Evolutionary conservation across 2,113 vertebrate species (phyloP).

Genomic region (Pampusana beccarii): DNA sequence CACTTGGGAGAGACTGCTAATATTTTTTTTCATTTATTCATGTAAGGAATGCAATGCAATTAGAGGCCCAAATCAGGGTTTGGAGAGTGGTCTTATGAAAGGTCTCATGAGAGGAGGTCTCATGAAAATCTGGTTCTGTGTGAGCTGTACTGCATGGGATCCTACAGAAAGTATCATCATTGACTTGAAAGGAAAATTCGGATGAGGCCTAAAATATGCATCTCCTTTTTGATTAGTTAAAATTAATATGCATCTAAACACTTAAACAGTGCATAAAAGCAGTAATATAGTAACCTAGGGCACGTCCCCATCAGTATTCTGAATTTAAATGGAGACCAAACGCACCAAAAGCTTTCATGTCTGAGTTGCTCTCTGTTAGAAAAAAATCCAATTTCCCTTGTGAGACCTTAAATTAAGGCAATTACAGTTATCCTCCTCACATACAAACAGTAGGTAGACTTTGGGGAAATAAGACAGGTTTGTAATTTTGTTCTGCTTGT

Average conservation of each 20-base stretch:
- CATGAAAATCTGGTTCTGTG: background rate
- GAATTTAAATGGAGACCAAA: slow-evolving; percentile 40
- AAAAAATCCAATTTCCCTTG: slow-evolving; percentile 20
- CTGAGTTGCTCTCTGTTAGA: background rate
- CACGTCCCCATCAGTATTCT: background rate
- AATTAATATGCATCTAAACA: slow-evolving; percentile 11
- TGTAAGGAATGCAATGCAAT: background rate
- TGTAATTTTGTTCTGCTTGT: background rate
- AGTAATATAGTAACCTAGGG: background rate
- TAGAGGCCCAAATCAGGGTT: background rate
- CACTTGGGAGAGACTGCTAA: background rate
- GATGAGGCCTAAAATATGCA: background rate
- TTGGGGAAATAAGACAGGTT: slow-evolving; percentile 38
- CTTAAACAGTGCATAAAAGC: background rate
- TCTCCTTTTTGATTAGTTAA: background rate
- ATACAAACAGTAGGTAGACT: slow-evolving; percentile 18
- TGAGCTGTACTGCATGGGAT: background rate
- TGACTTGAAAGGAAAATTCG: background rate
- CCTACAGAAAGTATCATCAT: background rate
- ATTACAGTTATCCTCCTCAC: slow-evolving; percentile 29
- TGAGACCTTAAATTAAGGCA: slow-evolving; percentile 58
- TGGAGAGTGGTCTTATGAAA: background rate
- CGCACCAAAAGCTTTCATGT: slow-evolving; percentile 17
- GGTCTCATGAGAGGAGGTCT: background rate
- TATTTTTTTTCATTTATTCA: background rate